Conservation (phyloP, 1,140 invertebrate species). For the Linepithema humile region DNA sequence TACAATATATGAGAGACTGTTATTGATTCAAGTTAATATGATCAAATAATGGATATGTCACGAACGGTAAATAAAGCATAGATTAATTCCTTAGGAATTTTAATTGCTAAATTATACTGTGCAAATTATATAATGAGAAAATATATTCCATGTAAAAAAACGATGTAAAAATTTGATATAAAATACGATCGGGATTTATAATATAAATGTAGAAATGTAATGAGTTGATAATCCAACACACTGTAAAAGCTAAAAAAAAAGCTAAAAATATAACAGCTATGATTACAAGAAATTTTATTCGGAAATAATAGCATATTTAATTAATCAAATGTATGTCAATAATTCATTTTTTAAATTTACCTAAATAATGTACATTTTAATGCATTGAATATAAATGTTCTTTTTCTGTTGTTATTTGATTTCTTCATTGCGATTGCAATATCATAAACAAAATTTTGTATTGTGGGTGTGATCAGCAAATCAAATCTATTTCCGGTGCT, state of each 20-base stretch:
- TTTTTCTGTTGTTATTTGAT: background rate
- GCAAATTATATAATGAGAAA: background rate
- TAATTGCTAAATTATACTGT: background rate
- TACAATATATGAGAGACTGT: background rate
- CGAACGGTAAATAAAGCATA: slow-evolving; percentile 39
- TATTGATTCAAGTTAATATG: slow-evolving; percentile 44
- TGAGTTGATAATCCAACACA: too few species aligned
- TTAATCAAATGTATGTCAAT: background rate
- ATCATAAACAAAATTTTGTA: slow-evolving; percentile 4
- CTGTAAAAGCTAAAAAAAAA: background rate
- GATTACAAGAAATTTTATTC: background rate
- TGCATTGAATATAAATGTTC: background rate
- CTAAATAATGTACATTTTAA: background rate
- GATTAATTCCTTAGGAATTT: slow-evolving; percentile 34
- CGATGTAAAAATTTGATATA: background rate
- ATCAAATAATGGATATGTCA: slow-evolving; percentile 43
- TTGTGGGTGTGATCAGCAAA: background rate
- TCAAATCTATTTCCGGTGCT: slow-evolving; percentile 12
- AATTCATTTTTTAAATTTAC: too few species aligned
- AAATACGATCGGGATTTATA: background rate
- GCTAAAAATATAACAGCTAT: background rate
- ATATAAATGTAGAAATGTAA: background rate
- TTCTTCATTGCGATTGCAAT: background rate
- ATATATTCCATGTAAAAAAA: background rate
- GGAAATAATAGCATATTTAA: background rate